Conservation (phyloP, 2,113 vertebrate species). For the Catagonus wagneri region DNA sequence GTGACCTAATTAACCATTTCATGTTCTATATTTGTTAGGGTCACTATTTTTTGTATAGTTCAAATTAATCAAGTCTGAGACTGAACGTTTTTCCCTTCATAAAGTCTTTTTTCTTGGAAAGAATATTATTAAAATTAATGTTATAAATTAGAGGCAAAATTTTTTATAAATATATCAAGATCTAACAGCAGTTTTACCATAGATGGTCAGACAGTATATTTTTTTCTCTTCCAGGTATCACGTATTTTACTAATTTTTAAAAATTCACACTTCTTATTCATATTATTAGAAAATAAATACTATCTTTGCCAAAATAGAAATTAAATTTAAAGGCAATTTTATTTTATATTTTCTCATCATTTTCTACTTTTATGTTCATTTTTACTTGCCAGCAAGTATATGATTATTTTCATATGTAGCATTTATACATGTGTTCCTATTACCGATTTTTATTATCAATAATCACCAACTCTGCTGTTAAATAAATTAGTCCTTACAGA, state of each 20-base stretch:
- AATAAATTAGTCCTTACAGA: conserved; percentile 66
- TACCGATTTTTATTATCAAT: conserved; percentile 55
- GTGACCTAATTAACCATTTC: not conserved
- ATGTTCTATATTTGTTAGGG: not conserved
- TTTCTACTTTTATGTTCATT: conserved; percentile 40
- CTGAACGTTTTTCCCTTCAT: not conserved
- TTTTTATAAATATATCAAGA: conserved; percentile 14
- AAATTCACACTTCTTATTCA: not conserved
- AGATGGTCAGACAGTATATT: not conserved
- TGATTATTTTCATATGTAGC: not conserved
- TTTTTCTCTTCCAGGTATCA: not conserved
- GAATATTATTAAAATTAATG: conserved; percentile 8
- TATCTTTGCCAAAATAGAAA: not conserved
- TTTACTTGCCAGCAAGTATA: not conserved
- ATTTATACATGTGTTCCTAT: conserved; percentile 60
- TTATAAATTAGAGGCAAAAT: not conserved
- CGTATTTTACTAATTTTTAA: not conserved
- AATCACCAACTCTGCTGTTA: conserved; percentile 60
- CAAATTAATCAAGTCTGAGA: not conserved
- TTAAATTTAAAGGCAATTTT: conserved; percentile 37
- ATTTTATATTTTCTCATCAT: conserved; percentile 11
- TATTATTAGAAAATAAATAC: not conserved
- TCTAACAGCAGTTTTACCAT: not conserved
- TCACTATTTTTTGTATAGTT: not conserved
- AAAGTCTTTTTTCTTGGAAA: conserved; percentile 12